Base-by-base conservation (phyloP, 2,797 vertebrate species). In the Amniataba percoides region DNA sequence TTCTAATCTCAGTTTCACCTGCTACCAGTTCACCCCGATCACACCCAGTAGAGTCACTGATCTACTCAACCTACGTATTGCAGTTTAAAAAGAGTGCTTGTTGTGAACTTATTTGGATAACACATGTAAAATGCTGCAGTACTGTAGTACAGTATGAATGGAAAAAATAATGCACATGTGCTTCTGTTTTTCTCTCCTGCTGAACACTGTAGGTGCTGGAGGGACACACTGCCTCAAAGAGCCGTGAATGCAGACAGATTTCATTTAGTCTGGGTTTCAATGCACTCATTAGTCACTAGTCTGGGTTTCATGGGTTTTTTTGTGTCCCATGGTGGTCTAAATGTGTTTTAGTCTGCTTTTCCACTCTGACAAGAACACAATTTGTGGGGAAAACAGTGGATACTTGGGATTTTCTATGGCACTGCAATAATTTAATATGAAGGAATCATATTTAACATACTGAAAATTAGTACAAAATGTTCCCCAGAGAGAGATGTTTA, bases 211-310 rank as follows among this genome's bases (percentile, higher is more conserved):
- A 78, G 73, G 66, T 78, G 72, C 77, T 83, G 60, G 10, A 19
- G 77, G 77, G 69, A 77, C 82, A 61, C 63, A 23, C 56, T 40
- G 62, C 71, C 83, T 80, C 77, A 77, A 61, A 78, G 71, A 72
- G 59, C 52, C 34, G 66, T 51, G 36, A 61, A 82, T 21, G 46
- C 73, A 82, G 31, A 71, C 86, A 70, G 49, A 75, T 78, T 87
- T 88, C 14, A 83, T 74, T 83, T 75, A 65, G 82, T 82, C 81
- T 79, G 79, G 64, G 34, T 77, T 74, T 65, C 69, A 67, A 23
- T 63, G 58, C 66, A 48, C 61, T 86, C 81, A 80, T 84, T 82
- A 82, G 78, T 82, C 84, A 73, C 77, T 34, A 66, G 81, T 80
- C 83, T 83, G 77, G 67, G 19, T 53, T 78, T 74, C 46, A 65